Conservation (phyloP, 2,797 vertebrate species). For the Smutsia temminckii region DNA sequence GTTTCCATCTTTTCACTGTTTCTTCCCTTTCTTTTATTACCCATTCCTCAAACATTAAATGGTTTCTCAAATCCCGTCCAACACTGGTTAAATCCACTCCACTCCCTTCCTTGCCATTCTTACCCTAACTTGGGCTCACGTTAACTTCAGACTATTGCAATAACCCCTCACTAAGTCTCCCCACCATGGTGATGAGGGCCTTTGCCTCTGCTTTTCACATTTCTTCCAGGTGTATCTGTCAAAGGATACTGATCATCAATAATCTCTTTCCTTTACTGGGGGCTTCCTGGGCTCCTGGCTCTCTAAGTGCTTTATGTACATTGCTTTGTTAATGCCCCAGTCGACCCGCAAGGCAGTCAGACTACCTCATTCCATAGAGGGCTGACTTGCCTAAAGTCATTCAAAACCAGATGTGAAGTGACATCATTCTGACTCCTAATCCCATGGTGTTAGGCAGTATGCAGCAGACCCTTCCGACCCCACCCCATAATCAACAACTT, state of each 20-base stretch:
- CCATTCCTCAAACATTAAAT: not conserved
- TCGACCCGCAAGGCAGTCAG: not conserved
- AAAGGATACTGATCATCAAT: not conserved
- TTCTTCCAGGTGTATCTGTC: not conserved
- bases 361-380: not conserved
- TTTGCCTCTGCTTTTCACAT: not conserved
- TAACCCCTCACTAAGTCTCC: not conserved
- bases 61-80: not conserved
- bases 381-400: not conserved
- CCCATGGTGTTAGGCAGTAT: not conserved
- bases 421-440: not conserved
- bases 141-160: not conserved
- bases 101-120: not conserved
- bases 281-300: not conserved
- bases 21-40: not conserved
- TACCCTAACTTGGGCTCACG: not conserved
- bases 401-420: constrained; percentile 1
- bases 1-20: not conserved
- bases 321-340: not conserved
- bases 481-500: not conserved
- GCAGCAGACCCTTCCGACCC: not conserved
- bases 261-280: not conserved
- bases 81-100: not conserved
- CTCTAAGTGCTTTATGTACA: not conserved
- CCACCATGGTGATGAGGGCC: not conserved